phyloP scores from a whole-genome alignment of 2,113 vertebrate species.

The human (Homo sapiens) region GRCh38 chr7:98249001-98249500 shows the following conservation, averaged over 20 bases:
- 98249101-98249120: no score
- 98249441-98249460: not conserved
- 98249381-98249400: no score
- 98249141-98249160: no score
- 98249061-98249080: no score
- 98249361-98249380: not conserved
- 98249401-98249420: not conserved
- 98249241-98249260: not conserved
- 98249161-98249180: not conserved
- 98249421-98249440: not conserved
- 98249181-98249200: not conserved
- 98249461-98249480: not conserved
- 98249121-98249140: no score
- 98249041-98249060: no score
- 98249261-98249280: not conserved
- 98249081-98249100: no score
- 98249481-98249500: not conserved
- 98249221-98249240: not conserved
- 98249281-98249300: not conserved
- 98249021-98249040: no score
- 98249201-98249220: not conserved
- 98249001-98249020: no score
- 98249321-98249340: not conserved
- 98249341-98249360: not conserved
- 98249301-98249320: not conserved